Conservation (phyloP, 1,140 invertebrate species). For the Lasaia peninsularis region DNA sequence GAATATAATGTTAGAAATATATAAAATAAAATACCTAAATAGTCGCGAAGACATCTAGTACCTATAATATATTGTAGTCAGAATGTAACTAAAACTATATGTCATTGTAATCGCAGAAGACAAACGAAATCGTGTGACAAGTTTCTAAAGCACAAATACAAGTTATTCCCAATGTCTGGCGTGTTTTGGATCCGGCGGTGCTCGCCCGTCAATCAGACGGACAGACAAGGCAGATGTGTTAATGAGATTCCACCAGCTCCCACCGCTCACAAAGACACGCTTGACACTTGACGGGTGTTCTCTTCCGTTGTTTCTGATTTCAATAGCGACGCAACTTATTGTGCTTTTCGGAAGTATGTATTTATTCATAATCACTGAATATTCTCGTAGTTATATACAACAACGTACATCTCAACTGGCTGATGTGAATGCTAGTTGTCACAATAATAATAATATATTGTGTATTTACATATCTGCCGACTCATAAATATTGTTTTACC, state of each 20-base stretch:
- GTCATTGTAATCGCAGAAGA: neutral
- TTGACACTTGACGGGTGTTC: neutral
- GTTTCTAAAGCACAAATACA: neutral
- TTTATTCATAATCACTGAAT: neutral
- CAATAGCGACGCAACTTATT: neutral
- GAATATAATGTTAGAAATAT: too few species aligned
- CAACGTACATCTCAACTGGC: too few species aligned
- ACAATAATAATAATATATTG: too few species aligned
- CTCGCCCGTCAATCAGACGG: neutral
- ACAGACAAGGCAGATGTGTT: slow-evolving; percentile 3
- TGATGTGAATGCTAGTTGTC: too few species aligned
- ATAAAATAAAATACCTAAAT: too few species aligned
- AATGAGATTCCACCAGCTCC: neutral
- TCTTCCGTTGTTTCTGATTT: slow-evolving; percentile 4
- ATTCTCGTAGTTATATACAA: too few species aligned
- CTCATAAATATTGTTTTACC: too few species aligned
- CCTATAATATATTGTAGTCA: neutral
- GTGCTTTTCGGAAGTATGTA: neutral
- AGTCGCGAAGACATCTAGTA: too few species aligned
- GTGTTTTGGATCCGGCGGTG: neutral
- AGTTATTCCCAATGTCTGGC: neutral
- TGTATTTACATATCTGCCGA: too few species aligned
- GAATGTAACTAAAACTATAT: neutral
- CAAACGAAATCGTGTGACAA: neutral
- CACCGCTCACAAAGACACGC: neutral